Evolutionary conservation across 2,797 vertebrate species (phyloP), one percentile per base, ranked within the genome.

Genomic region (Acropternis orthonyx): DNA sequence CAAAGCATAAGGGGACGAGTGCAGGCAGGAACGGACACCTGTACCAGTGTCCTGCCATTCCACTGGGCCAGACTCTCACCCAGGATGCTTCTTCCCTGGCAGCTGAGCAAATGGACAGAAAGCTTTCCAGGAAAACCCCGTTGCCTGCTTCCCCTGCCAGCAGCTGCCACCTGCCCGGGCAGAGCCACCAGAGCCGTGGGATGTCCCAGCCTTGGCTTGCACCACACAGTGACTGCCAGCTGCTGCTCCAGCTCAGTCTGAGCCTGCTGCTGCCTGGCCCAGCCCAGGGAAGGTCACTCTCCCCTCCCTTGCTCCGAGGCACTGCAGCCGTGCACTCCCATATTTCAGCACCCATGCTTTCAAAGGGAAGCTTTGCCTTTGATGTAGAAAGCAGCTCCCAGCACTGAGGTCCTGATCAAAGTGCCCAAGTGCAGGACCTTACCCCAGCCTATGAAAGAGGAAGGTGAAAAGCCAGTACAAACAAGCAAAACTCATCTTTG

Each of bases 251-350:
- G 69, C 69, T n/a, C 11, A 0, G 9, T 21, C 37, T 3, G 0
- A 61, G 49, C 11, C 2, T 32, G 16, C 62, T 36, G 49, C 67
- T 77, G 66, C 73, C 52, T 10, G 43, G 46, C 46, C 66, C 78
- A 49, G 6, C 21, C 37, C 14, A 2, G 43, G 46, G 23, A 16
- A 7, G 6, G 37, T 27, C 4, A 2, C 46, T 61, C 39, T 49
- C 61, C 44, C 0, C 0, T 8, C 30, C 30, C 37, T 43, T 22
- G 28, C 36, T 76, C 52, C 0, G 0, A 71, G 49, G 46, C 14
- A 39, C 62, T 69, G 46, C 49, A 82, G 63, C 23, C 6, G 0
- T 12, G 46, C 22, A 4, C 52, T 77, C 5, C 10, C 0, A 0
- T 16, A 71, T 32, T 79, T 59, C 72, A 46, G 63, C 21, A 8